Conservation (phyloP, 2,888 invertebrate species). For the Drosophila seclusa region DNA sequence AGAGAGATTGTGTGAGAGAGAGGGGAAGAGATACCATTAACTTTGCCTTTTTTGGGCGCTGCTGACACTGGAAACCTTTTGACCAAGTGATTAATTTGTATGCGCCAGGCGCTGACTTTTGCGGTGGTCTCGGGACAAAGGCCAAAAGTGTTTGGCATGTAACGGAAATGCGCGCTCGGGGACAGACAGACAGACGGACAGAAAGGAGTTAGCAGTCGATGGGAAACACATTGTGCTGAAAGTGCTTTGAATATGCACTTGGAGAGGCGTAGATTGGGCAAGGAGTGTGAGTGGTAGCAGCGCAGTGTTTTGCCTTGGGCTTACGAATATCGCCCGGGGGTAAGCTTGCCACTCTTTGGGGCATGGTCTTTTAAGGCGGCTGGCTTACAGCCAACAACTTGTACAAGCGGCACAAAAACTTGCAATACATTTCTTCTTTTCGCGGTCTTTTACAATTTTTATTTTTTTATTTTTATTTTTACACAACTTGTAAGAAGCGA, state of each 20-base stretch:
- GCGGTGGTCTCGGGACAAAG: conserved; percentile 76
- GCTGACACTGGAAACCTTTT: conserved; percentile 68
- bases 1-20: not conserved
- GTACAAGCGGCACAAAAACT: conserved; percentile 60
- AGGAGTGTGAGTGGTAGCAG: not conserved
- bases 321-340: conserved; percentile 46
- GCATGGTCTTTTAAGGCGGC: conserved; percentile 42
- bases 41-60: conserved; percentile 41
- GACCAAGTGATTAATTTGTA: conserved; percentile 75
- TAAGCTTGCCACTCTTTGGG: conserved; percentile 40
- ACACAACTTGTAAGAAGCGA: conserved; percentile 62
- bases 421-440: conserved; percentile 34
- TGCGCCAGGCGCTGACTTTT: conserved; percentile 75
- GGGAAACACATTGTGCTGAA: conserved; percentile 39
- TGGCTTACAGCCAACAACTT: conserved; percentile 74
- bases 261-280: not conserved
- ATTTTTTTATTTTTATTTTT: conserved; percentile 28
- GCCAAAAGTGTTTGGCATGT: conserved; percentile 79
- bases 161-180: conserved; percentile 77
- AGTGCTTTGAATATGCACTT: conserved; percentile 62
- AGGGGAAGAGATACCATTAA: conserved; percentile 50
- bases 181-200: conserved; percentile 36
- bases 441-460: conserved; percentile 33
- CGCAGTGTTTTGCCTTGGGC: conserved; percentile 65
- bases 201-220: conserved; percentile 9